These are phyloP conservation scores for Mastomys coucha DNA, from an alignment of 2,113 vertebrate genomes.

Conservation along the genomic window DNA sequence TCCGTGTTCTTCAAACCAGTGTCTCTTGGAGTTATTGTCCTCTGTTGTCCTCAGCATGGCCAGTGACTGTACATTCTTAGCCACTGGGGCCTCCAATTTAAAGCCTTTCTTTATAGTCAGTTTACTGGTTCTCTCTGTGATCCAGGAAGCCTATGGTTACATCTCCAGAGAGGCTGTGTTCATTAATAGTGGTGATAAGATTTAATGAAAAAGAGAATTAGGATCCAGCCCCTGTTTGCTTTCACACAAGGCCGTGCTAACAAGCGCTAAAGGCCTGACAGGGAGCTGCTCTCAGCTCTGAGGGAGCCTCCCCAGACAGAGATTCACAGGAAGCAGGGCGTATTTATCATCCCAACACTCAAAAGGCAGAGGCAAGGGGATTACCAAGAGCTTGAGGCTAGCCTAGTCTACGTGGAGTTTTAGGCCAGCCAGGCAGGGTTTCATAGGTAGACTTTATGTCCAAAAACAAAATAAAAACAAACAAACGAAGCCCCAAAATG, in stretches of 20 bases:
- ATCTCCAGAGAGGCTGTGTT: neutral
- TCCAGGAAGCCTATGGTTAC: neutral
- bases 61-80: neutral
- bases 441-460: neutral
- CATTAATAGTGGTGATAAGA: constrained; percentile 33
- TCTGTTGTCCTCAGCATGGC: neutral
- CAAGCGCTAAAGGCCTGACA: neutral
- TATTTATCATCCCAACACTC: neutral
- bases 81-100: neutral
- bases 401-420: neutral
- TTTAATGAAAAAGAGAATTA: constrained; percentile 29
- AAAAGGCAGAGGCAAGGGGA: neutral
- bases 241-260: neutral
- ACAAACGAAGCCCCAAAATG: neutral
- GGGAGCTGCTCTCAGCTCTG: neutral
- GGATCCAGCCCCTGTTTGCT: neutral
- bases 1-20: neutral
- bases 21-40: neutral
- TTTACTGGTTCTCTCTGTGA: neutral
- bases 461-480: neutral
- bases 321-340: neutral
- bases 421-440: neutral
- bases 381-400: neutral
- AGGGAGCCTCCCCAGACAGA: neutral
- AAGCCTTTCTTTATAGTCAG: neutral